Base-by-base conservation (phyloP, 2,113 vertebrate genomes). In the Corynorhinus townsendii region DNA sequence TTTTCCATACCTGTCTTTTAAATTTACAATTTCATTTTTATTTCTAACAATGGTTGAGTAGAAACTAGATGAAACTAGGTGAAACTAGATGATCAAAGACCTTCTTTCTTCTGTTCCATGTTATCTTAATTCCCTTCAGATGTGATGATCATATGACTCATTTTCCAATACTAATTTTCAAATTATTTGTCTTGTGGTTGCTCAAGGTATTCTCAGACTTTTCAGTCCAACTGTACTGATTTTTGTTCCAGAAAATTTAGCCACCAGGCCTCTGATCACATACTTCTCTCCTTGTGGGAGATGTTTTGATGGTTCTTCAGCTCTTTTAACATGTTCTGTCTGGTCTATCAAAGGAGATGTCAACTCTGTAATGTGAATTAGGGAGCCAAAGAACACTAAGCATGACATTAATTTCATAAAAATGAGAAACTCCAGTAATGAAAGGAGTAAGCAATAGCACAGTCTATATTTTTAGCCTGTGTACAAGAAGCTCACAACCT, bases 401-500 rank as follows among this genome's bases (percentile, higher is more conserved):
- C 47, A 56, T 90, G 84, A 79, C 68, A 72, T 90, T 90, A 45
- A 38, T 80, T 79, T 90, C 49, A 93, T 69, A 86, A 83, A 77
- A 95, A 76, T 75, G 90, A 86, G 71, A 73, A 86, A 89, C 81
- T 86, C 83, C 28, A 5, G 56, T 89, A 89, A 86, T 85, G 90
- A 90, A 91, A 96, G 68, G 85, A 82, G 75, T 86, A 93, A 90
- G 81, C 64, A 83, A 83, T 22, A 59, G 62, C 93, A 54, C 10
- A 35, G 69, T 59, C 77, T 94, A 33, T 77, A 95, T 95, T 96
- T 96, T 94, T 91, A 95, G 91, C 84, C 80, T 86, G 82, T 94
- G 91, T 95, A 89, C 94, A 96, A 92, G 77, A 94, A 85, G 93
- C 86, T 95, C 94, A 88, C 91, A 97, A 96, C 91, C 91, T 94